Percentiles rank a stretch among this genome's conserved stretches.
phyloP scores from a whole-genome alignment of 1,140 invertebrate genomes.

The Caenorhabditis briggsae region DNA sequence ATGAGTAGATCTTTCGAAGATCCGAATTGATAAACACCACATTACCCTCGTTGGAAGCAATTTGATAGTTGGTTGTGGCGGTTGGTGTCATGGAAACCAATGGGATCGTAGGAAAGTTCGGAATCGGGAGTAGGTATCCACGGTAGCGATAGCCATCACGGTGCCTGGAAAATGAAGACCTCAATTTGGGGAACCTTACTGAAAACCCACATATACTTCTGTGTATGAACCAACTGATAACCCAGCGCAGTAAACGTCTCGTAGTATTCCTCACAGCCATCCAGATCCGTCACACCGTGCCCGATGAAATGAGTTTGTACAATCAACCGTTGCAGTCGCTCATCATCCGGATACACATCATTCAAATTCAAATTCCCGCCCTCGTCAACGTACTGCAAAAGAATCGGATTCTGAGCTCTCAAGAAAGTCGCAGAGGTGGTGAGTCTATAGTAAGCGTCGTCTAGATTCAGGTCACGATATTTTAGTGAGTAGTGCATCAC shows the following conservation, averaged over 20 bases:
- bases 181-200: too few relatives aligned
- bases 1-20: background rate
- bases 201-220: too few relatives aligned
- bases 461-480: too few relatives aligned
- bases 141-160: too few relatives aligned
- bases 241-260: background rate
- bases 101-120: too few relatives aligned
- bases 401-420: background rate
- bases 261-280: background rate
- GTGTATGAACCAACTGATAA: background rate
- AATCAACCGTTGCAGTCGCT: background rate
- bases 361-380: background rate
- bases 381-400: background rate
- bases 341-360: slow-evolving; percentile 11
- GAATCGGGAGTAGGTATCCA: too few relatives aligned
- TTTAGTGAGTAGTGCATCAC: background rate
- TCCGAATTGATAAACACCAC: background rate
- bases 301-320: slow-evolving; percentile 29
- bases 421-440: background rate
- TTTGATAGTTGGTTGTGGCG: background rate
- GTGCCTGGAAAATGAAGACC: too few relatives aligned
- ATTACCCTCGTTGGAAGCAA: background rate
- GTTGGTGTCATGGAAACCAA: background rate
- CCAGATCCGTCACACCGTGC: background rate
- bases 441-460: too few relatives aligned